A percentile compares a stretch with the other conserved stretches of the same genome.
Evolutionary conservation across 2,797 vertebrate species (phyloP).

Genomic region (Enteromius radiatus): DNA sequence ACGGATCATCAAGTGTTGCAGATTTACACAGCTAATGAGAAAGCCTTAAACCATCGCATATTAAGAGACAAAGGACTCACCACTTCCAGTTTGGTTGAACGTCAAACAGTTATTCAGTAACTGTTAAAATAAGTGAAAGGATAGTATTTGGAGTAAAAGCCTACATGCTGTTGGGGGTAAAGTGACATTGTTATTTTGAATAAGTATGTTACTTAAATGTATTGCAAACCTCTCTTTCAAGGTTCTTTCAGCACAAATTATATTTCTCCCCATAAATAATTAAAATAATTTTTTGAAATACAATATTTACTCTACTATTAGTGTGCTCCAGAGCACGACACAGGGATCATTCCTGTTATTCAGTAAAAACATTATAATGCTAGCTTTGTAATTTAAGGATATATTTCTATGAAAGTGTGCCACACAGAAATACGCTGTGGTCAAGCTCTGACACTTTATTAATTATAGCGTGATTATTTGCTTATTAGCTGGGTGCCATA

Average conservation of each 20-base stretch:
- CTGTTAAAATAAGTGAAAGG: neutral
- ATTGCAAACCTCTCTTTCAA: neutral
- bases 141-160: neutral
- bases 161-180: neutral
- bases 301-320: neutral
- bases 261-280: neutral
- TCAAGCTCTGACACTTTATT: conserved; percentile 12
- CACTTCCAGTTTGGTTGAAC: neutral
- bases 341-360: neutral
- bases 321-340: neutral
- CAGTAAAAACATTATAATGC: neutral
- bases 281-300: neutral
- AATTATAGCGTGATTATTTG: conserved; percentile 13
- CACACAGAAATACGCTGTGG: neutral
- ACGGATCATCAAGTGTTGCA: conserved; percentile 8
- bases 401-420: neutral
- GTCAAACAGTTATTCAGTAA: conserved; percentile 7
- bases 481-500: conserved; percentile 18
- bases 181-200: conserved; percentile 1
- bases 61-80: conserved; percentile 20
- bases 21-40: conserved; percentile 1
- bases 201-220: conserved; percentile 7
- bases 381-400: conserved; percentile 11
- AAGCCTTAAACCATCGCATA: neutral
- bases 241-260: neutral